A percentile compares a stretch with the other conserved stretches of the same genome.
Conservation (phyloP, 2,113 vertebrate genomes). For the Mirounga angustirostris region DNA sequence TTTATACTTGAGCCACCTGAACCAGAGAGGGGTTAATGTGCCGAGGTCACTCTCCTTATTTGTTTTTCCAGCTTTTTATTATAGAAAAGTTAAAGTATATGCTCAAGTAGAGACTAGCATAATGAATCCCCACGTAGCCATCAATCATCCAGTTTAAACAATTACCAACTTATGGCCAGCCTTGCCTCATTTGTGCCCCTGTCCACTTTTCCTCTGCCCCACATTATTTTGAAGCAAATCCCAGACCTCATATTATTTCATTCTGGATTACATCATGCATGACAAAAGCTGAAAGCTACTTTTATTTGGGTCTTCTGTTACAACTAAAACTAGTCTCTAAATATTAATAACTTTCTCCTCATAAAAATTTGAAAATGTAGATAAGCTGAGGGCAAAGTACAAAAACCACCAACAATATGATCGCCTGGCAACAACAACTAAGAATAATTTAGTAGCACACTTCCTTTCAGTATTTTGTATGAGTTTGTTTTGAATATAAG, state of each 20-base stretch:
- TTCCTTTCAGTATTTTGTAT: background rate
- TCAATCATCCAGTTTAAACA: conserved; percentile 56
- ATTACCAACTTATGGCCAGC: conserved; percentile 36
- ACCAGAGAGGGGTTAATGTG: background rate
- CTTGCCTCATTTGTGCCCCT: background rate
- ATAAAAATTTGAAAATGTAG: conserved; percentile 68
- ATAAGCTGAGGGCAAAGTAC: conserved; percentile 57
- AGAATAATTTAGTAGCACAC: background rate
- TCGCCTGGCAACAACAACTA: background rate
- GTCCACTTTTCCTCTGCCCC: conserved; percentile 1
- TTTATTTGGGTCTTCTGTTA: conserved; percentile 53
- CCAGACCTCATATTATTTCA: conserved; percentile 41
- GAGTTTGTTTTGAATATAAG: background rate
- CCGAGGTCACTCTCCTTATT: background rate
- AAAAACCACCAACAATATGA: conserved; percentile 4
- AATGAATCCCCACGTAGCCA: background rate
- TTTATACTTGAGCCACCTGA: background rate
- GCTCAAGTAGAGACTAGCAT: background rate
- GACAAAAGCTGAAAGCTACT: conserved; percentile 51
- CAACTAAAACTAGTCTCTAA: conserved; percentile 41
- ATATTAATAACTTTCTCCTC: conserved; percentile 63
- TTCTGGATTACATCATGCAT: conserved; percentile 52
- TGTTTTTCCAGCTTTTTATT: background rate
- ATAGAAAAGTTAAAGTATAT: background rate
- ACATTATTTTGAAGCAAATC: conserved; percentile 58